phyloP scores from a whole-genome alignment of 2,797 vertebrate species.

The Rhodeus uyekii region DNA sequence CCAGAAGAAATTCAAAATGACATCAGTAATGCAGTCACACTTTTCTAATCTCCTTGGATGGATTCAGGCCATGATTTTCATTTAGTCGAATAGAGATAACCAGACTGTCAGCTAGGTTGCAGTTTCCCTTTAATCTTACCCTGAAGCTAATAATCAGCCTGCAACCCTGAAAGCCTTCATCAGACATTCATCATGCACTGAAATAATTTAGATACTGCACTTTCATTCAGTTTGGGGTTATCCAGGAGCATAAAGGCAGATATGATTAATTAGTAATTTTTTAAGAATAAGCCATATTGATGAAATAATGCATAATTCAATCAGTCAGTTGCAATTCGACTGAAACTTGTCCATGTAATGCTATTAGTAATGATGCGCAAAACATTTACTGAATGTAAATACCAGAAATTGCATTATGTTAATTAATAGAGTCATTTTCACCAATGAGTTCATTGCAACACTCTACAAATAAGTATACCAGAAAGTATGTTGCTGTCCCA shows the following conservation, averaged over 20 bases:
- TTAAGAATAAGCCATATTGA: conserved; percentile 84
- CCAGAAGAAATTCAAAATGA: conserved; percentile 79
- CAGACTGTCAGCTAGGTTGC: conserved; percentile 89
- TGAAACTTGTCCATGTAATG: conserved; percentile 58
- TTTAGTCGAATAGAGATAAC: conserved; percentile 93
- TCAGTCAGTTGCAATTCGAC: conserved; percentile 66
- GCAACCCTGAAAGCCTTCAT: conserved; percentile 78
- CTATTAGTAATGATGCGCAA: conserved; percentile 41
- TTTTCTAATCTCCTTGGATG: conserved; percentile 91
- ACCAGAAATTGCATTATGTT: conserved; percentile 14
- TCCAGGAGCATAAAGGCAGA: conserved; percentile 78
- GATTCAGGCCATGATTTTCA: conserved; percentile 96
- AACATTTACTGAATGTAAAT: conserved; percentile 20
- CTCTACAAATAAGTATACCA: neutral
- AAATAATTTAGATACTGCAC: conserved; percentile 79
- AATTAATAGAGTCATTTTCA: conserved; percentile 30
- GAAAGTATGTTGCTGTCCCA: neutral
- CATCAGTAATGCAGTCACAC: conserved; percentile 90
- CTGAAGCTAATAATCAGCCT: conserved; percentile 89
- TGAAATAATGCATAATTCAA: conserved; percentile 83
- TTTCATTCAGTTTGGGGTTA: conserved; percentile 81
- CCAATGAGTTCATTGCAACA: neutral
- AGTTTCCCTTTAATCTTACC: conserved; percentile 90
- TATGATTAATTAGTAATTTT: conserved; percentile 87
- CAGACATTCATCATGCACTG: conserved; percentile 84